Base-by-base conservation (phyloP, 2,888 invertebrate genomes). In the Coenonympha arcania region DNA sequence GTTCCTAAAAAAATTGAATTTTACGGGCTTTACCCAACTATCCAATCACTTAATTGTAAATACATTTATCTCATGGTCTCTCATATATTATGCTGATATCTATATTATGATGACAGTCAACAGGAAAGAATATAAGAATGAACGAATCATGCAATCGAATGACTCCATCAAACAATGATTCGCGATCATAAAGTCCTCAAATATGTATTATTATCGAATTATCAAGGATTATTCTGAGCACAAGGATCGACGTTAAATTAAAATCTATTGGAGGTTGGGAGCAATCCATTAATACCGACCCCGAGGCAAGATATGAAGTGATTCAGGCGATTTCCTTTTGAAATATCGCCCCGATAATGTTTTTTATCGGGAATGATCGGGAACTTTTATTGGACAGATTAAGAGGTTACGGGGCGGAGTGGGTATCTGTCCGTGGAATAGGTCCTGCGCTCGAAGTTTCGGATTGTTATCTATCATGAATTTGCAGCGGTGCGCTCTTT, bases 301-400 rank as follows among this genome's bases (percentile, higher is more conserved):
- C 42, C 41, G 49, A 60, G 58, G 50, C 48, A 48, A 39, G 44
- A 56, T 61, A 62, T 65, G 65, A 68, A 68, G 68, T 74, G 70
- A 64, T 62, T 62, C 63, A 52, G 52, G 54, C 61, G 58, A 60
- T 61, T 59, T 56, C 54, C 62, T 59, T 61, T 63, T 64, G 65
- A 65, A 65, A 64, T 65, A 66, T 66, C 57, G 59, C 55, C 55
- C 56, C 56, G 62, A 64, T 67, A 64, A 66, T 68, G 60, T 64
- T 68, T 67, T 64, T 68, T 65, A 64, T 63, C 60, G 44, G 48
- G 56, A 54, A 61, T 59, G 59, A 60, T 63, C 61, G 58, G 53
- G 50, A 66, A 68, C 61, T 68, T 67, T 65, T 68, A 70, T 70
- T 66, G 64, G 66, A 58, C 62, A 66, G 66, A 69, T 69, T 66